Conservation (phyloP, 2,888 invertebrate genomes). For the Meliscaeva auricollis region DNA sequence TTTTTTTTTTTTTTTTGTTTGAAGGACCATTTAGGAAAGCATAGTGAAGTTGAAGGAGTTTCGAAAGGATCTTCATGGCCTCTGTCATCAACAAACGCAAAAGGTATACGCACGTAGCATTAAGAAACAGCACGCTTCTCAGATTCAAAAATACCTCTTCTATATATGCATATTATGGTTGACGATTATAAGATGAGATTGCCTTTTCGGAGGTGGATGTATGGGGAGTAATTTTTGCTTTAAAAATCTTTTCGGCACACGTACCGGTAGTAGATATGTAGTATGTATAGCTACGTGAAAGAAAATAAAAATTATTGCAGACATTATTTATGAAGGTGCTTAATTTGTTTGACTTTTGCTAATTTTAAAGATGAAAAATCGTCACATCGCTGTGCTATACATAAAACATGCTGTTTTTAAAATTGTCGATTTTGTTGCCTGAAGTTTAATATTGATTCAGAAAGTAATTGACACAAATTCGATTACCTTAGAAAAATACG, state of each 20-base stretch:
- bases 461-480: too few relatives aligned
- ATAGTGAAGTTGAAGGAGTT: conserved; percentile 24
- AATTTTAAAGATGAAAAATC: too few relatives aligned
- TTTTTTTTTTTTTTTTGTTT: background rate
- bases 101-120: conserved; percentile 59
- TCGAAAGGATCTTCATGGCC: conserved; percentile 9
- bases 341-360: too few relatives aligned
- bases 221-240: conserved; percentile 56
- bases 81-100: conserved; percentile 8
- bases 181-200: conserved; percentile 61
- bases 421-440: too few relatives aligned
- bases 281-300: conserved; percentile 8
- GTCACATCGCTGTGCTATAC: too few relatives aligned
- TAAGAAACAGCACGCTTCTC: conserved; percentile 36
- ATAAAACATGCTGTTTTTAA: too few relatives aligned
- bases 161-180: conserved; percentile 43
- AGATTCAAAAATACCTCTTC: conserved; percentile 35
- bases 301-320: too few relatives aligned
- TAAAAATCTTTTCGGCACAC: conserved; percentile 62
- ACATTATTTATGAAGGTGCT: too few relatives aligned
- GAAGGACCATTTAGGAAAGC: background rate
- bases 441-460: too few relatives aligned
- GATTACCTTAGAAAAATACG: too few relatives aligned
- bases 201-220: conserved; percentile 38
- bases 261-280: too few relatives aligned